These are phyloP conservation scores for Tridacna crocea DNA, from an alignment of 2,888 invertebrate genomes.

Conservation along the genomic window DNA sequence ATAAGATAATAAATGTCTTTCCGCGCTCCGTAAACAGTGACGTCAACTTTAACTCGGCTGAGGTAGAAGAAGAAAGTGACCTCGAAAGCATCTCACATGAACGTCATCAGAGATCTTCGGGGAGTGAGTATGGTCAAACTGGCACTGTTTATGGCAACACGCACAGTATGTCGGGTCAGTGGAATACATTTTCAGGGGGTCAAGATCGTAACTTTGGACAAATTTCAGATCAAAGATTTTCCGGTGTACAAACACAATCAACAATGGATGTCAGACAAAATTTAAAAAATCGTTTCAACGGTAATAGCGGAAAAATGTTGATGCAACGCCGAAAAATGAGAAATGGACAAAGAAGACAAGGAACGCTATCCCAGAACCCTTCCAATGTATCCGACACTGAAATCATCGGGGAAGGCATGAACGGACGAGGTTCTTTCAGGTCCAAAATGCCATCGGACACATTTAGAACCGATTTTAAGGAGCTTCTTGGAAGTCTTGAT, in stretches of 20 bases:
- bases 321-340: neutral
- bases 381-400: neutral
- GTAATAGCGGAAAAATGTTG: neutral
- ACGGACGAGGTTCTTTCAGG: neutral
- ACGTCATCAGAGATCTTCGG: neutral
- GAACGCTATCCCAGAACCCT: neutral
- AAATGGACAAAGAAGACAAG: constrained; percentile 4
- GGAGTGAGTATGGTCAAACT: constrained; percentile 13
- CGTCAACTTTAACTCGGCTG: neutral
- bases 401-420: neutral
- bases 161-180: neutral
- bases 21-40: neutral
- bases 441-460: neutral
- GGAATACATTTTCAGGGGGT: neutral
- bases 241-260: neutral
- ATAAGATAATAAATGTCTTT: neutral
- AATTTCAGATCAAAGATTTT: no score
- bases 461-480: neutral
- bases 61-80: neutral
- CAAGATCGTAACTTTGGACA: neutral
- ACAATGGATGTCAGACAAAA: neutral
- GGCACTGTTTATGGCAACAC: neutral
- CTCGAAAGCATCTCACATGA: neutral
- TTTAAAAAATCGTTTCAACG: neutral
- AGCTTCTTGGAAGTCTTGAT: neutral